Conservation (phyloP, 2,113 vertebrate species). For the Limanda limanda region DNA sequence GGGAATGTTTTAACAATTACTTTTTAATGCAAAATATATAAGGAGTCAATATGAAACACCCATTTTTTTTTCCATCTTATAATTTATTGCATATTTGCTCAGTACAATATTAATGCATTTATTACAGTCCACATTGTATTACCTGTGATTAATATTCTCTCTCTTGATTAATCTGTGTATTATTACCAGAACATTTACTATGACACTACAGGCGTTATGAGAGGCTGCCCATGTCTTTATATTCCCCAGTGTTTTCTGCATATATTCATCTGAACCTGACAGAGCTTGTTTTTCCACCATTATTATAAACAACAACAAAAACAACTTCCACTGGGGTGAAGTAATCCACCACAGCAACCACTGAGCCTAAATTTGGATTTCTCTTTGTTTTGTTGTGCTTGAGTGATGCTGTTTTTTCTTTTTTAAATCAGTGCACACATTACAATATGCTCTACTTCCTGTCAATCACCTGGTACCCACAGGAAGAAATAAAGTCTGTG, state of each 20-base stretch:
- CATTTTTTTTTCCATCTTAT: too few relatives aligned
- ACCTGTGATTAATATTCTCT: background rate
- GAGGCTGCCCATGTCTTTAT: background rate
- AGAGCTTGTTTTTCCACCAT: slow-evolving; percentile 28
- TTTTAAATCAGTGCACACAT: slow-evolving; percentile 31
- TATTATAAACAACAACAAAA: slow-evolving; percentile 19
- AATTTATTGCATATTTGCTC: background rate
- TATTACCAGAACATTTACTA: background rate
- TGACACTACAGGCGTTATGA: background rate
- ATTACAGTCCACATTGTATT: too few relatives aligned
- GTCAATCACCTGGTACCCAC: slow-evolving; percentile 59
- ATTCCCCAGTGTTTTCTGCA: background rate
- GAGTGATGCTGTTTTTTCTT: background rate
- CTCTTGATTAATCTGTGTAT: background rate
- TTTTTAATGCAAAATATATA: background rate
- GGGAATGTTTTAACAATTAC: background rate
- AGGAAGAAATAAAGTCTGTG: slow-evolving; percentile 23
- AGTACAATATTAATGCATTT: background rate
- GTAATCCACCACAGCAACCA: slow-evolving; percentile 31
- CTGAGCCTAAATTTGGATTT: slow-evolving; percentile 36
- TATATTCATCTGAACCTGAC: slow-evolving; percentile 19
- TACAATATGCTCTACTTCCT: slow-evolving; percentile 56
- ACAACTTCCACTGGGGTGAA: slow-evolving; percentile 21
- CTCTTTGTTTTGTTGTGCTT: slow-evolving; percentile 17
- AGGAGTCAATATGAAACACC: background rate